Base-by-base conservation (phyloP, 2,888 invertebrate species). In the Priocnemis perturbator region DNA sequence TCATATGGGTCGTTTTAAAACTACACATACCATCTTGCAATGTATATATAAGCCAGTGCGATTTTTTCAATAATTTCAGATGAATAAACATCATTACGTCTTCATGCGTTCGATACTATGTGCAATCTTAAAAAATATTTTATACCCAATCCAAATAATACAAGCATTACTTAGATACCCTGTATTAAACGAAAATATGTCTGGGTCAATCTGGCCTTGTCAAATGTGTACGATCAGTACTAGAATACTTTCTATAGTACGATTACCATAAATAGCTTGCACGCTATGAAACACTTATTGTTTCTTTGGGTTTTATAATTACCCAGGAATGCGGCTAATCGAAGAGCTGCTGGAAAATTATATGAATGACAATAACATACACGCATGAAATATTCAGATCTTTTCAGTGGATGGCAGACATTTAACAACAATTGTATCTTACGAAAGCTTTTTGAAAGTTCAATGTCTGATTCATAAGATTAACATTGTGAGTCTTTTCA, bases 121-220 rank as follows among this genome's bases (percentile, higher is more conserved):
- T 74, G 73, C 78, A 79, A 65, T 73, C 74, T 61, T 60, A 71
- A 80, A 37, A 79, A 77, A 20, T 69, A 62, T 52, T 60, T 60
- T 78, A 79, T 63, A 67, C 60, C 23, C 77, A 78, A 81, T 81
- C 72, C 62, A 82, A 86, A 86, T 71, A 79, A 82, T 81, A 81
- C 79, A 84, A 83, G 86, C 82, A 74, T 82, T 87, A 85, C 83
- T 81, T 79, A 78, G 78, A 76, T 85, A 87, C 84, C 86, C 86
- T 85, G 85, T 84, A 82, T 81, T 82, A 81, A 80, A 79, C 79
- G 73, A 76, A 71, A 79, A 74, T 37, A 37, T 80, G 74, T 79
- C 76, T 60, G 74, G 70, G 71, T 70, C 79, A 84, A 84, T 80
- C 85, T 83, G 83, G 81, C 83, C 83, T 78, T 83, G 79, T 82